Base-by-base conservation (phyloP, 2,888 invertebrate species). In the Calephelis perditalis region DNA sequence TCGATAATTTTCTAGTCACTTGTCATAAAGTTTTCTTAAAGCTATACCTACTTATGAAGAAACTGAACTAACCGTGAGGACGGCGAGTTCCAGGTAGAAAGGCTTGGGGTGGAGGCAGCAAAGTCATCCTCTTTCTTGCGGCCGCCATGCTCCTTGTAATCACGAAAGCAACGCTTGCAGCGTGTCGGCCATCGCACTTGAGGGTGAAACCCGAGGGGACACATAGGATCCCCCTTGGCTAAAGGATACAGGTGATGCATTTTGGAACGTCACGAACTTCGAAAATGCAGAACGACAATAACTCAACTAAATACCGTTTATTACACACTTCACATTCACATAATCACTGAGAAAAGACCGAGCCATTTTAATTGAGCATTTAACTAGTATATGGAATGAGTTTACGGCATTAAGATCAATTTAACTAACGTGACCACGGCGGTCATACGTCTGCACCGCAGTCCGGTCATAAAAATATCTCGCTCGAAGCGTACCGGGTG, bases 131-230 rank as follows among this genome's bases (percentile, higher is more conserved):
- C 93, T 67, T 93, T 94, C 77, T 94, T 93, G 72, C 94, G 93
- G 49, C 94, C 94, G 62, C 95, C 95, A 85, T 97, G 97, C 78
- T 97, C 97, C 87, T 97, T 97, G 87, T 97, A 97, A 82, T 97
- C 97, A 72, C 96, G 94, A 92, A 97, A 97, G 85, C 97, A 98
- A 73, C 97, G 92, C 88, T 97, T 97, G 90, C 97, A 97, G 76
- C 97, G 93, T 62, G 97, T 97, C 57, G 97, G 97, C 96, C 97
- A 97, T 76, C 97, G 94, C 72, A 97, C 96, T 91, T 98, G 97
- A 64, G 98, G 97, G 91, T 97, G 97, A 86, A 98, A 98, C 56
- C 98, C 98, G 79, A 97, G 91, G 66, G 97, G 97, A 83, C 97
- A 97, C 72, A 97, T 86, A 67, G 97, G 96, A 86, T 97, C 97